Percentiles rank a stretch among this genome's conserved stretches.
Evolutionary conservation across 1,140 invertebrate genomes (phyloP).

Genomic region (Pseudachorutes palmiensis): DNA sequence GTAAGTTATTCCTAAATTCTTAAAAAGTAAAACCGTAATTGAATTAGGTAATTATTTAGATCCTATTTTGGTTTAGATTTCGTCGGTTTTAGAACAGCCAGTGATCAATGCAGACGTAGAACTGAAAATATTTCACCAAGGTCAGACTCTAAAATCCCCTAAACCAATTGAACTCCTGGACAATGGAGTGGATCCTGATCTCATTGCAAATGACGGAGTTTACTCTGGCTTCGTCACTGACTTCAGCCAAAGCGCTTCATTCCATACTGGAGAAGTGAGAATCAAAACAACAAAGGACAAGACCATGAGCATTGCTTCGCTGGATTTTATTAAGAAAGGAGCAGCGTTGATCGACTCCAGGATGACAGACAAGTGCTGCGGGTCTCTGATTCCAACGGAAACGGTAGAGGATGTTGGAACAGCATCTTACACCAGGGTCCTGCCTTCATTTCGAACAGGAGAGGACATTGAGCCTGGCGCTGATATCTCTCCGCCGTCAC

Average conservation of each 20-base stretch:
- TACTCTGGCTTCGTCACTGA: slow-evolving; percentile 19
- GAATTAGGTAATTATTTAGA: not conserved
- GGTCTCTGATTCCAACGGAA: slow-evolving; percentile 10
- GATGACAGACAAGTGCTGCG: slow-evolving; percentile 22
- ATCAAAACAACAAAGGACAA: not conserved
- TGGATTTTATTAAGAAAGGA: not conserved
- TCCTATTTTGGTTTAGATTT: not conserved
- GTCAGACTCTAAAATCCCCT: not conserved
- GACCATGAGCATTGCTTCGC: not conserved
- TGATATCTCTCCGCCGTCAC: slow-evolving; percentile 18
- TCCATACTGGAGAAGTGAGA: slow-evolving; percentile 16
- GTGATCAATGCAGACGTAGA: slow-evolving; percentile 20
- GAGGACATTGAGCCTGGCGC: not conserved
- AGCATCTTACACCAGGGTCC: not conserved
- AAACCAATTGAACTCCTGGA: not conserved
- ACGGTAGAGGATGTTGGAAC: not conserved
- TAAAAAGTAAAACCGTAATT: not conserved
- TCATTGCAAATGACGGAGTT: slow-evolving; percentile 23
- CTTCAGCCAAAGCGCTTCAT: slow-evolving; percentile 4
- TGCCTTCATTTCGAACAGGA: slow-evolving; percentile 24
- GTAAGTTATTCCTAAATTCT: not conserved
- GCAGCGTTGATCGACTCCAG: slow-evolving; percentile 19
- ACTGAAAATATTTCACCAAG: slow-evolving; percentile 10
- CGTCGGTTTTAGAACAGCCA: not conserved
- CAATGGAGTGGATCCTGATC: slow-evolving; percentile 24